phyloP scores from a whole-genome alignment of 2,113 vertebrate genomes.

The Equus quagga region DNA sequence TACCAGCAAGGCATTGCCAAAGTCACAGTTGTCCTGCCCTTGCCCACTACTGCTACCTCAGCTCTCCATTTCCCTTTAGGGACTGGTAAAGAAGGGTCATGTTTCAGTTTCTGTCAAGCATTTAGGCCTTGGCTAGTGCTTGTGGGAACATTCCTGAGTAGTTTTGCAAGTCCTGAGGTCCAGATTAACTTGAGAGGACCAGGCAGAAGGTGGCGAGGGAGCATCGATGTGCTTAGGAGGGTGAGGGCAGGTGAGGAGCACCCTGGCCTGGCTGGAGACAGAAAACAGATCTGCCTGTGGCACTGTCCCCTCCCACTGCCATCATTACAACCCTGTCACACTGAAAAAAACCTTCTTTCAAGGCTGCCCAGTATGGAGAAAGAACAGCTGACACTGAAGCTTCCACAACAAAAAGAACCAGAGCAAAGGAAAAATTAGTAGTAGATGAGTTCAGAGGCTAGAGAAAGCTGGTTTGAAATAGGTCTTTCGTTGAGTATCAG shows the following conservation, averaged over 20 bases:
- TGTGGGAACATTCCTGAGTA: neutral
- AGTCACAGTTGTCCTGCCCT: neutral
- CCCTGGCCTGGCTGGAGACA: neutral
- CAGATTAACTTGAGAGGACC: neutral
- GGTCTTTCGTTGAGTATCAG: neutral
- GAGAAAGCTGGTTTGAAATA: neutral
- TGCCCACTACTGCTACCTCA: neutral
- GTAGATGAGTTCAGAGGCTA: neutral
- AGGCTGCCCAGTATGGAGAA: neutral
- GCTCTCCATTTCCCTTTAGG: neutral
- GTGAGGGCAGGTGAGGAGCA: neutral
- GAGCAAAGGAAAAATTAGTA: neutral
- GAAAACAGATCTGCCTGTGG: neutral
- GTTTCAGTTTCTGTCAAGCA: neutral
- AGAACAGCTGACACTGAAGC: neutral
- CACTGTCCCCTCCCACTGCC: neutral
- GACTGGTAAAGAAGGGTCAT: neutral
- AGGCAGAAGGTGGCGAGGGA: neutral
- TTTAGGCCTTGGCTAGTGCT: neutral
- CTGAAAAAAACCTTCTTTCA: neutral
- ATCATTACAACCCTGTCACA: neutral
- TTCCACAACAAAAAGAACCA: neutral
- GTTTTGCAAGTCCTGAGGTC: neutral
- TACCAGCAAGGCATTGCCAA: neutral
- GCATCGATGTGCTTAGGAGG: neutral